A percentile compares a stretch with the other conserved stretches of the same genome.
Conservation (phyloP, 2,113 vertebrate genomes). For the Rhea americana region DNA sequence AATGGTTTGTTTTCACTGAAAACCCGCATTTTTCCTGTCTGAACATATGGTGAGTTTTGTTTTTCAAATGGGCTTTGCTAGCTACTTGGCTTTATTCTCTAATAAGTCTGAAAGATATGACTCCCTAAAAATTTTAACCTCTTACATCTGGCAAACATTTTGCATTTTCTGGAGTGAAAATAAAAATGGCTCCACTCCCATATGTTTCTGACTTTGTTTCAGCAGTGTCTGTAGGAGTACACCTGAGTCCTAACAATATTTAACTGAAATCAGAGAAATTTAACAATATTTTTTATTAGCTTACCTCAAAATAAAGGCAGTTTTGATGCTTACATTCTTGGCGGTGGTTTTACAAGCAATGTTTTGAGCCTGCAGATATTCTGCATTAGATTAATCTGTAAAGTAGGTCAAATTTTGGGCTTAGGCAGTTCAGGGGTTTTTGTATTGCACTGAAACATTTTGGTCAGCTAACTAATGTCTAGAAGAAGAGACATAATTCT, state of each 20-base stretch:
- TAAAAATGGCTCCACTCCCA: constrained; percentile 27
- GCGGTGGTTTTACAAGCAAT: background rate
- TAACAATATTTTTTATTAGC: background rate
- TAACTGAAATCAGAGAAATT: background rate
- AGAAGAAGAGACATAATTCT: background rate
- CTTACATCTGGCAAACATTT: constrained; percentile 15
- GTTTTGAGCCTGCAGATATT: constrained; percentile 36
- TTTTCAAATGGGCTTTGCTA: background rate
- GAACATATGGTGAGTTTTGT: background rate
- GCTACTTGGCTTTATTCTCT: background rate
- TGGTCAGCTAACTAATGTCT: background rate
- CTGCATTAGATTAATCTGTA: constrained; percentile 24
- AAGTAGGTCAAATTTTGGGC: constrained; percentile 33
- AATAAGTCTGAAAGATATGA: constrained; percentile 9
- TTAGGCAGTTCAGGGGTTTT: background rate
- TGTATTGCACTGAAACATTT: background rate
- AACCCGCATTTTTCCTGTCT: background rate
- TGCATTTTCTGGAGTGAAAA: constrained; percentile 19
- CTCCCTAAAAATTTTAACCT: background rate
- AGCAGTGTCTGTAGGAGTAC: constrained; percentile 50
- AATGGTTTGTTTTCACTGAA: background rate
- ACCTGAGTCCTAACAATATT: background rate
- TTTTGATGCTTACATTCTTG: constrained; percentile 12
- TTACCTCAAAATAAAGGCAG: constrained; percentile 13
- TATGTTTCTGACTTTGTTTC: constrained; percentile 59